Evolutionary conservation across 2,888 invertebrate genomes (phyloP).

Genomic region (Eupelmus urozonus): DNA sequence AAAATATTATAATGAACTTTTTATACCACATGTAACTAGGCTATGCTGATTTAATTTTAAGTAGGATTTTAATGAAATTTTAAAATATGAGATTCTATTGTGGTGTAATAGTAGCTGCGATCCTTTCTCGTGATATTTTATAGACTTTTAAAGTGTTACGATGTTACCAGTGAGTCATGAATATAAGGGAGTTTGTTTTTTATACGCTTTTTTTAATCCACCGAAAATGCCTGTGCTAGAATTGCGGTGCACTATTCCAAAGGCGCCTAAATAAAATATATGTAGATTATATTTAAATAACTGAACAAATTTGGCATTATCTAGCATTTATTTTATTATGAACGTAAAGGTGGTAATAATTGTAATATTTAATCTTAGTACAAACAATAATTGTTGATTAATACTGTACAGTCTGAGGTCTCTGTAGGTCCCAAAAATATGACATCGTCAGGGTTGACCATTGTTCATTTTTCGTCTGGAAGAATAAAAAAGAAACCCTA

Average conservation of each 20-base stretch:
- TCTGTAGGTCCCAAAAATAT: conserved; percentile 72
- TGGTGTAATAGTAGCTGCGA: conserved; percentile 57
- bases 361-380: conserved; percentile 75
- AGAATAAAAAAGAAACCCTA: conserved; percentile 62
- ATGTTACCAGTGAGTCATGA: conserved; percentile 61
- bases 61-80: conserved; percentile 58
- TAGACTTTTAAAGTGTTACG: conserved; percentile 59
- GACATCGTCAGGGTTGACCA: conserved; percentile 76
- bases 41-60: conserved; percentile 58
- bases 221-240: conserved; percentile 61
- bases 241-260: conserved; percentile 66
- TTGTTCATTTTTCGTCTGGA: conserved; percentile 76
- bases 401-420: conserved; percentile 78
- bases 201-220: conserved; percentile 59
- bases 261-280: conserved; percentile 65
- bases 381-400: conserved; percentile 76
- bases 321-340: conserved; percentile 77
- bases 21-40: conserved; percentile 57
- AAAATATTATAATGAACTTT: conserved; percentile 58
- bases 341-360: conserved; percentile 74
- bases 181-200: conserved; percentile 50
- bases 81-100: conserved; percentile 56
- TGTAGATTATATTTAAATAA: conserved; percentile 63
- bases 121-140: conserved; percentile 60
- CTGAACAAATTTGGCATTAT: conserved; percentile 74